Evolutionary conservation across 2,113 vertebrate genomes (phyloP).

Genomic region (Mus spicilegus): DNA sequence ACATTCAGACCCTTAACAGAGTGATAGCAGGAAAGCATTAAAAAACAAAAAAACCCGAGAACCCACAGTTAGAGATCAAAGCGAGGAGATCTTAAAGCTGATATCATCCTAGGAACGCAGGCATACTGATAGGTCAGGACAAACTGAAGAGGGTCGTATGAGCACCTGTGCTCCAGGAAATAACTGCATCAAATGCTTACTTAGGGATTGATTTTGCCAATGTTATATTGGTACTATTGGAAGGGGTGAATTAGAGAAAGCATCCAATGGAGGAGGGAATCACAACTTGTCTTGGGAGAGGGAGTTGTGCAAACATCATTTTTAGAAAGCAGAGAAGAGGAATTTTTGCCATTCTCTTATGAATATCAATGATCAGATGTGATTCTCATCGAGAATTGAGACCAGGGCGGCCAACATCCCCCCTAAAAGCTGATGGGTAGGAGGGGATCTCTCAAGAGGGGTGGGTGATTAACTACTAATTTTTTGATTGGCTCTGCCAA

Average conservation of each 20-base stretch:
- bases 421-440: neutral
- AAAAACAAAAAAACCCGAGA: neutral
- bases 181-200: neutral
- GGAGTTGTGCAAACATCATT: neutral
- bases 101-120: neutral
- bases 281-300: neutral
- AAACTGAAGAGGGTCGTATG: neutral
- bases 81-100: neutral
- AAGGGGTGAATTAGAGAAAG: neutral
- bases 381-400: neutral
- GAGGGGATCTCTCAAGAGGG: no score
- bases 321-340: neutral
- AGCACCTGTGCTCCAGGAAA: neutral
- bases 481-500: neutral
- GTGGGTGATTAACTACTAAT: neutral
- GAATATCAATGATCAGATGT: neutral
- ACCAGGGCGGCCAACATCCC: neutral
- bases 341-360: neutral
- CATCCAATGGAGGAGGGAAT: neutral
- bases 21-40: neutral
- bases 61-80: neutral
- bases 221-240: neutral
- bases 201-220: neutral
- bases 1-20: neutral
- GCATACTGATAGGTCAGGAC: neutral